Evolutionary conservation across 2,797 vertebrate genomes (phyloP).

Genomic region (Mus caroli): DNA sequence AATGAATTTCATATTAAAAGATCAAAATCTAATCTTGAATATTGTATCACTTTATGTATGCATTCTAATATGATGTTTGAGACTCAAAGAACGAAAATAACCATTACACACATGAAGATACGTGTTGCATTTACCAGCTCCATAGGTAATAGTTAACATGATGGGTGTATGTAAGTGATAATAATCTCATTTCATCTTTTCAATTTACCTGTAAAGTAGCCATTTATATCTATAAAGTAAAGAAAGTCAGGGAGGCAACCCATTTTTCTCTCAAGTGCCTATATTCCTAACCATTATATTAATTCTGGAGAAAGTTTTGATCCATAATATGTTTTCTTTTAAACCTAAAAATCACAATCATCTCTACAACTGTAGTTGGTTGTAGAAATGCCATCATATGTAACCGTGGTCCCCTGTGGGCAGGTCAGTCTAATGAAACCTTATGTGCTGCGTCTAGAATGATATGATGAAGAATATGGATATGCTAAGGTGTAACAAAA

Average conservation of each 20-base stretch:
- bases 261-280: background rate
- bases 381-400: background rate
- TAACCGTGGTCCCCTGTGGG: background rate
- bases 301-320: background rate
- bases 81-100: constrained; percentile 22
- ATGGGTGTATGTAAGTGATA: background rate
- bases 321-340: background rate
- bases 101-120: background rate
- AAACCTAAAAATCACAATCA: background rate
- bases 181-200: background rate
- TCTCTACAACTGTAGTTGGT: background rate
- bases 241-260: background rate
- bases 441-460: background rate
- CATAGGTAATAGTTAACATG: background rate
- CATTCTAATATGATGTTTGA: constrained; percentile 1
- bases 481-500: background rate
- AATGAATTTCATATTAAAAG: constrained; percentile 51
- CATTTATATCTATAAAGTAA: background rate
- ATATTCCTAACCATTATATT: background rate
- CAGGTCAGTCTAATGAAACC: background rate
- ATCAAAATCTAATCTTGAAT: background rate
- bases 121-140: background rate
- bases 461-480: background rate
- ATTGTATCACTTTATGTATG: background rate
- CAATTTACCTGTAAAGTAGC: background rate